phyloP scores from a whole-genome alignment of 2,797 vertebrate genomes.

The Arremon brunneinucha region DNA sequence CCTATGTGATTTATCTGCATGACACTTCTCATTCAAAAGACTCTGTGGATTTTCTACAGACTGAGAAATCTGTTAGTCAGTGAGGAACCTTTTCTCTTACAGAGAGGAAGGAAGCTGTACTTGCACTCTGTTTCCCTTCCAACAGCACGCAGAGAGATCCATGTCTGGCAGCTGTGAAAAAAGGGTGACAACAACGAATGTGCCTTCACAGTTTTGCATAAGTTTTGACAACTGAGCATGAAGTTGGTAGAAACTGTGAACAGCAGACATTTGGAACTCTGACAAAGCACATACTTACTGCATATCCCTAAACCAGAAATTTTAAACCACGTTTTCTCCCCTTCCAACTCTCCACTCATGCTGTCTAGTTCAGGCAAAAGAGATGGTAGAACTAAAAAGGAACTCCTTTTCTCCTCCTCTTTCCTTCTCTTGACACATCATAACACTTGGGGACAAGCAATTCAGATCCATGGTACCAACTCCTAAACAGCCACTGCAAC shows the following conservation, averaged over 20 bases:
- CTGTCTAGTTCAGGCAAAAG: neutral
- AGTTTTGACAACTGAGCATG: neutral
- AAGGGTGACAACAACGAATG: neutral
- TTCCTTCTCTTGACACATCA: neutral
- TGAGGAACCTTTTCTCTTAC: neutral
- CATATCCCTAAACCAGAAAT: neutral
- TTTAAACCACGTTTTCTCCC: neutral
- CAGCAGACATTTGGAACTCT: neutral
- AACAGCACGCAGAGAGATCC: fast-evolving
- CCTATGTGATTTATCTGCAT: neutral
- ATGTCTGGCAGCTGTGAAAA: neutral
- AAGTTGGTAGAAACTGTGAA: neutral
- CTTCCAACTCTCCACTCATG: neutral
- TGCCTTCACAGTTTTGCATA: neutral
- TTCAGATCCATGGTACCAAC: neutral
- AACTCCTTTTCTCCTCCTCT: neutral
- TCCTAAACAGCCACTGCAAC: neutral
- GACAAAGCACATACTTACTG: neutral
- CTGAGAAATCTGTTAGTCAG: neutral
- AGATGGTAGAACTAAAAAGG: neutral
- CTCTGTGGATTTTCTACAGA: neutral
- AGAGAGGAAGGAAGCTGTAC: neutral
- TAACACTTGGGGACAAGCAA: neutral
- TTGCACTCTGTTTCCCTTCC: neutral
- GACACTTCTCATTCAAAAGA: neutral